A percentile compares a stretch with the other conserved stretches of the same genome.
These are phyloP conservation scores for Misgurnus mizolepis DNA, from an alignment of 2,113 vertebrate species.

Conservation along the genomic window DNA sequence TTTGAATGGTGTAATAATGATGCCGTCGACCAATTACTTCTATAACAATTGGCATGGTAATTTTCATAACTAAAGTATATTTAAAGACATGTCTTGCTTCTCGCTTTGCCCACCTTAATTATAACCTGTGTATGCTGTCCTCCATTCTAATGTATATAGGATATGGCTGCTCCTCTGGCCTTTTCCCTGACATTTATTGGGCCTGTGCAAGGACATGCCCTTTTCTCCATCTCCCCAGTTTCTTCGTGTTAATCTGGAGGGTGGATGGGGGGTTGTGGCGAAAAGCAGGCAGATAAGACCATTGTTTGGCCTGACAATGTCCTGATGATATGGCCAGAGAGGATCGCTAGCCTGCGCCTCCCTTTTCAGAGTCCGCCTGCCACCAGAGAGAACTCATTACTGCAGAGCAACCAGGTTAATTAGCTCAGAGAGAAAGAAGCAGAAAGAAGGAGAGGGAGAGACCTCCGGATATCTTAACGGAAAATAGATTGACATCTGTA, in stretches of 20 bases:
- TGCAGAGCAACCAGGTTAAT: conserved; percentile 81
- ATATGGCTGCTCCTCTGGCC: conserved; percentile 68
- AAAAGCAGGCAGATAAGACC: conserved; percentile 90
- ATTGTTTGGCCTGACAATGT: conserved; percentile 91
- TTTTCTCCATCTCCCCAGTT: conserved; percentile 80
- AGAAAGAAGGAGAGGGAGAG: conserved; percentile 69
- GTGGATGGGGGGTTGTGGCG: conserved; percentile 80
- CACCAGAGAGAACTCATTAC: conserved; percentile 84
- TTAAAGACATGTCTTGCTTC: conserved; percentile 33
- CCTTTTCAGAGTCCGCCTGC: conserved; percentile 68
- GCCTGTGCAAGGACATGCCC: conserved; percentile 85
- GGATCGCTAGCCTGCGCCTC: conserved; percentile 69
- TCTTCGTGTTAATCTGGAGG: conserved; percentile 92
- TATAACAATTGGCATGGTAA: conserved; percentile 16
- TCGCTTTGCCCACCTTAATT: conserved; percentile 25
- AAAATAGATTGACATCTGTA: conserved; percentile 74
- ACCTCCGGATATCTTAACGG: conserved; percentile 52
- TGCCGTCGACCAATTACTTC: neutral
- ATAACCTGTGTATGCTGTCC: conserved; percentile 51
- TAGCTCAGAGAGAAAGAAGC: conserved; percentile 70
- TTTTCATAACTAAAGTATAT: conserved; percentile 34
- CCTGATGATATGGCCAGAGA: conserved; percentile 84
- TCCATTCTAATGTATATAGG: conserved; percentile 51
- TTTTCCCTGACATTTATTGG: conserved; percentile 86
- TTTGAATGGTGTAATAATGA: too few relatives aligned